Evolutionary conservation across 2,797 vertebrate species (phyloP), one percentile per base, ranked within the genome.

Genomic region (Sebastes taczanowskii): DNA sequence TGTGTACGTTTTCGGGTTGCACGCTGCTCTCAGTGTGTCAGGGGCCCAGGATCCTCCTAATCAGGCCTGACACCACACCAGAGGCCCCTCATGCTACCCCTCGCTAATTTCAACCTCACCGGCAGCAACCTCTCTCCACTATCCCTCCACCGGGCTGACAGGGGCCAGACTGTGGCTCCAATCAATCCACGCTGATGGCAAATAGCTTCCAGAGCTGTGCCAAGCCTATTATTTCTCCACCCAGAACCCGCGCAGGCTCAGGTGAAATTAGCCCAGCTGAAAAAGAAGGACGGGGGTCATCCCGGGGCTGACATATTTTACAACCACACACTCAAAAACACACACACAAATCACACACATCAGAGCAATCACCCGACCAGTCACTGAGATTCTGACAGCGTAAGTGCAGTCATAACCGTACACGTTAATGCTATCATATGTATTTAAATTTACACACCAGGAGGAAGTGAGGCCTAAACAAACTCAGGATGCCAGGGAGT

Each of bases 181-280:
- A 92, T 94, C 90, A 88, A 88, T 92, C 85, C 81, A 53, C 74
- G 56, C 91, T 94, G 93, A 94, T 89, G 92, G 93, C 92, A 96
- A 96, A 96, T 96, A 86, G 95, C 92, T 96, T 96, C 96, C 96
- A 96, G 96, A 96, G 89, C 92, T 29, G 81, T 88, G 89, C 88
- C 86, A 89, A 84, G 88, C 74, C 82, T 84, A 92, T 93, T 92
- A 90, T 86, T 88, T 90, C 91, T 18, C 93, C 90, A 93, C 90
- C 91, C 85, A 89, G 86, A 94, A 89, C 87, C 78, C 81, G 78
- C 81, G 75, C 63, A 90, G 82, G 91, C 90, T 95, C 95, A 92
- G 89, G 84, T 90, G 83, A 93, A 95, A 94, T 94, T 94, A 91
- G 74, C 78, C 78, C 73, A 86, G 88, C 71, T 91, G 75, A 82